Conservation (phyloP, 1,140 invertebrate genomes). For the Trichonephila clavipes region DNA sequence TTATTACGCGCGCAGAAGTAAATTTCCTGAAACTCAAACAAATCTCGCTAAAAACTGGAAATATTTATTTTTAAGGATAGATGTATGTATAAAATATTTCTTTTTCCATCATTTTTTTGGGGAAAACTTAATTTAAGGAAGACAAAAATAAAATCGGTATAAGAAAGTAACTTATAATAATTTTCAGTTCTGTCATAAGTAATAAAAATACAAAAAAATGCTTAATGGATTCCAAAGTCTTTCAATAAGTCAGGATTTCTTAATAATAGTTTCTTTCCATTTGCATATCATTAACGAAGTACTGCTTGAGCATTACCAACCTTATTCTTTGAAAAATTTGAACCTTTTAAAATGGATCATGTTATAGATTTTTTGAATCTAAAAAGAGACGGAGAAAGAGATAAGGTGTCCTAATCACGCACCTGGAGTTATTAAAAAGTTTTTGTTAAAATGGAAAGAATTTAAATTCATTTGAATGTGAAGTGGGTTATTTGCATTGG, state of each 20-base stretch:
- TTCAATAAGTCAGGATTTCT: conserved; percentile 7
- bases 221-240: conserved; percentile 17
- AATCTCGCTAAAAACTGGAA: not conserved
- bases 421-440: not conserved
- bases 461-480: no score
- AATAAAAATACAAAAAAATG: conserved; percentile 4
- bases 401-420: not conserved
- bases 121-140: not conserved
- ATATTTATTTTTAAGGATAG: no score
- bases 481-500: no score
- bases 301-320: not conserved
- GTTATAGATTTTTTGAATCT: conserved; percentile 7
- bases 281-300: conserved; percentile 31
- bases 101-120: no score
- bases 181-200: not conserved
- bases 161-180: not conserved
- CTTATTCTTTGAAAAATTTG: not conserved
- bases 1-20: not conserved
- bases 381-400: not conserved
- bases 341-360: conserved; percentile 23
- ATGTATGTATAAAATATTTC: no score
- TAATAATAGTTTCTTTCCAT: conserved; percentile 31
- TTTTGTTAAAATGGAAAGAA: no score
- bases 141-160: not conserved
- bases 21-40: not conserved